A percentile compares a stretch with the other conserved stretches of the same genome.
Conservation (phyloP, 2,113 vertebrate genomes). For the Australoheros scitulus region DNA sequence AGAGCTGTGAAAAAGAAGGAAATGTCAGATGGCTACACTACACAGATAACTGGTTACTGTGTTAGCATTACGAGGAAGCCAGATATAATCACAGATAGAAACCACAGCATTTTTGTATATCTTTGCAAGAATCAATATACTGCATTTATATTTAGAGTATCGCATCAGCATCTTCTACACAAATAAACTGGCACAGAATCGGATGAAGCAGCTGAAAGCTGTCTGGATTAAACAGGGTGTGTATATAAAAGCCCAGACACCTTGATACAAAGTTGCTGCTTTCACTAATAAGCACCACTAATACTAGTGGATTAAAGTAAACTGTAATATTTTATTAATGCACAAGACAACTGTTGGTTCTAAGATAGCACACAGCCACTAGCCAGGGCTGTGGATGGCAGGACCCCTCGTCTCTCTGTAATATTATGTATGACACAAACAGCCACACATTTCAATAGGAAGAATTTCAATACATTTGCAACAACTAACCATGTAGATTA, state of each 20-base stretch:
- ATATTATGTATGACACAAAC: no score
- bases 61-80: background rate
- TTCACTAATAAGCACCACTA: background rate
- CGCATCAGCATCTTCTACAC: background rate
- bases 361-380: background rate
- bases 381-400: background rate
- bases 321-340: background rate
- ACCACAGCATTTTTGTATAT: background rate
- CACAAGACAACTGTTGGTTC: background rate
- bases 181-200: background rate
- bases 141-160: background rate
- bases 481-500: no score
- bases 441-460: no score
- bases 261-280: background rate
- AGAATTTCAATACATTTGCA: no score
- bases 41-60: background rate
- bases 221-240: background rate
- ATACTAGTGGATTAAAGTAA: background rate
- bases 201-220: background rate
- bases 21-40: background rate
- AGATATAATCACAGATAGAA: background rate
- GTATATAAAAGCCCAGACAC: background rate
- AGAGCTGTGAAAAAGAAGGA: background rate
- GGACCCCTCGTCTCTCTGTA: background rate
- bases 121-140: background rate